Conservation (phyloP, 2,888 invertebrate genomes). For the Ophioninae sp. region DNA sequence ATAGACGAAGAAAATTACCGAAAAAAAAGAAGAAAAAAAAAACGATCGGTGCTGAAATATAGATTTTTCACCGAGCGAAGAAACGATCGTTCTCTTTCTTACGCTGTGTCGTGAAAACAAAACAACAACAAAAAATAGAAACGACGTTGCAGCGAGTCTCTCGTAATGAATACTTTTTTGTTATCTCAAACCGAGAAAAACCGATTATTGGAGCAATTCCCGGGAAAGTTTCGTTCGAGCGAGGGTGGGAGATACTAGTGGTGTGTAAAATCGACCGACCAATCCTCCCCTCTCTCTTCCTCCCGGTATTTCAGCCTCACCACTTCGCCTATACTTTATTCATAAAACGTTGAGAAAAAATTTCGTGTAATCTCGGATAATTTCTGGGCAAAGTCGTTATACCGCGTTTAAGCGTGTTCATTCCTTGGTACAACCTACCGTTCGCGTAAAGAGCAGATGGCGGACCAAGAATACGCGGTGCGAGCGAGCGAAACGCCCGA, state of each 20-base stretch:
- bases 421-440: constrained; percentile 5
- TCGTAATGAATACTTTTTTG: constrained; percentile 37
- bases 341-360: constrained; percentile 59
- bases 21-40: background rate
- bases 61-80: background rate
- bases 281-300: background rate
- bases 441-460: constrained; percentile 67
- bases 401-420: constrained; percentile 12
- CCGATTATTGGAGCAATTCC: constrained; percentile 52
- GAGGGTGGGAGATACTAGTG: constrained; percentile 27
- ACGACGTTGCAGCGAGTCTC: background rate
- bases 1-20: background rate
- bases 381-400: constrained; percentile 55
- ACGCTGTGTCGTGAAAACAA: background rate
- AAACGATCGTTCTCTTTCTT: background rate
- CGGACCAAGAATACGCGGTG: constrained; percentile 47
- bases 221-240: constrained; percentile 29
- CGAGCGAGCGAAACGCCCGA: constrained; percentile 46
- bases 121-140: background rate
- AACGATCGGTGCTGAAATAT: background rate
- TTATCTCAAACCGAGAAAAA: constrained; percentile 28
- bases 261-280: background rate
- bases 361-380: constrained; percentile 63
- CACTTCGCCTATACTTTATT: constrained; percentile 47
- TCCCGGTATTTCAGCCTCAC: background rate